These are phyloP conservation scores for Fistularia commersonii DNA, from an alignment of 2,797 vertebrate species.

Conservation along the genomic window DNA sequence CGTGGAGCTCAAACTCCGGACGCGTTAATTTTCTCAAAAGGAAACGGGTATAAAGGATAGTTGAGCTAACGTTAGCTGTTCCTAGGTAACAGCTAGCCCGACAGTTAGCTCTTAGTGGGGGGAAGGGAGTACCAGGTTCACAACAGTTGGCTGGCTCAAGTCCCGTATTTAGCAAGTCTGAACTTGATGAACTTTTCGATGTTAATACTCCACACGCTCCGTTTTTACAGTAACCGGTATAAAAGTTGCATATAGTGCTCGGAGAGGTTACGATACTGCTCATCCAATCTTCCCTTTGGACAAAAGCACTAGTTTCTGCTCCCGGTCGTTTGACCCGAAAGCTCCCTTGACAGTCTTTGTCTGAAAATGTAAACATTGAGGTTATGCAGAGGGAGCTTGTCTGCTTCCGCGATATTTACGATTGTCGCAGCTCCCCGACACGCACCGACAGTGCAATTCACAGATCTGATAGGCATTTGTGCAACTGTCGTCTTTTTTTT, in stretches of 20 bases:
- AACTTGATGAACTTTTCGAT: conserved; percentile 69
- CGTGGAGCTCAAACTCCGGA: no score
- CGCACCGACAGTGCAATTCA: no score
- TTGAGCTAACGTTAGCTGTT: conserved; percentile 42
- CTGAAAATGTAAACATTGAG: conserved; percentile 62
- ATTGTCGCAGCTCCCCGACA: no score
- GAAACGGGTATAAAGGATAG: conserved; percentile 22
- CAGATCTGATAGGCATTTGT: no score
- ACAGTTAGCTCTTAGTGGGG: conserved; percentile 65
- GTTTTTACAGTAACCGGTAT: neutral
- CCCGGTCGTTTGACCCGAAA: conserved; percentile 29
- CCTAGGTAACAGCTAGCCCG: conserved; percentile 47
- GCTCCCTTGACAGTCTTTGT: conserved; percentile 57
- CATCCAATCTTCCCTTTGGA: neutral
- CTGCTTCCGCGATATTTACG: conserved; percentile 1
- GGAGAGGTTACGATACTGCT: no score
- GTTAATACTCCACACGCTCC: conserved; percentile 10
- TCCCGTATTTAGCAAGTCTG: conserved; percentile 68
- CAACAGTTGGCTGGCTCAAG: conserved; percentile 67
- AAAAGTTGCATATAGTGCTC: neutral
- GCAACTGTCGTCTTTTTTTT: no score
- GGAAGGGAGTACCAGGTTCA: conserved; percentile 71
- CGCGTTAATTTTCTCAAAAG: neutral
- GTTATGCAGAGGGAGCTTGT: conserved; percentile 11
- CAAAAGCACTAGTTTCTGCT: neutral